A percentile compares a stretch with the other conserved stretches of the same genome.
Conservation (phyloP, 2,888 invertebrate species). For the Encarsia formosa region DNA sequence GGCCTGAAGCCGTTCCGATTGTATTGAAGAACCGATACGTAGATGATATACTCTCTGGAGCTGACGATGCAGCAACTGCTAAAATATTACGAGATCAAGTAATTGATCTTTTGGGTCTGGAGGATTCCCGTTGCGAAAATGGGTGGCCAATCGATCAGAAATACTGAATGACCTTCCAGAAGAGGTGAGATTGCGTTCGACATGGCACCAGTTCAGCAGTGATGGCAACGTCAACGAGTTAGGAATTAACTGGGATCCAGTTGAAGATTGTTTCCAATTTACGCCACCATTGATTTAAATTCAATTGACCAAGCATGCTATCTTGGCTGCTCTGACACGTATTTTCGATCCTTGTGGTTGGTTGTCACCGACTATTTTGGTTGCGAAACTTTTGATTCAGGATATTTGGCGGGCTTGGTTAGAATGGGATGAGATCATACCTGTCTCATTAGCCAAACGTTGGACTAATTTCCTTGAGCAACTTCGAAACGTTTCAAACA, state of each 20-base stretch:
- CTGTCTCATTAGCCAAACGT: no score
- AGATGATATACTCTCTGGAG: no score
- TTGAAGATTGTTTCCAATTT: background rate
- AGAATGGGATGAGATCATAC: background rate
- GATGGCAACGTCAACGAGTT: constrained; percentile 1
- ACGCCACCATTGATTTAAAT: background rate
- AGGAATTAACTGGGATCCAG: constrained; percentile 3
- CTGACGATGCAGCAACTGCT: background rate
- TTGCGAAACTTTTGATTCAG: background rate
- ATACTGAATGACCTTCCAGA: no score
- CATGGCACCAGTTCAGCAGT: background rate
- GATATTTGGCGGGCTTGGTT: background rate
- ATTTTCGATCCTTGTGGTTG: constrained; percentile 2
- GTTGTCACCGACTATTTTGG: background rate
- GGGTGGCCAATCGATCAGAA: background rate
- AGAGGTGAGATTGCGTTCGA: background rate
- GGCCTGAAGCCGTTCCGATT: background rate
- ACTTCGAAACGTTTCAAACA: background rate
- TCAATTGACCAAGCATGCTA: background rate
- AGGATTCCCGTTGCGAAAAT: constrained; percentile 2
- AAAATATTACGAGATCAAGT: no score
- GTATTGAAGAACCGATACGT: constrained; percentile 1
- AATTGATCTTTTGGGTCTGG: background rate
- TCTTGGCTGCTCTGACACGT: background rate
- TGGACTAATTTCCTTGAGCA: background rate